Base-by-base conservation (phyloP, 2,888 invertebrate species). In the Rhaphigaster nebulosa region DNA sequence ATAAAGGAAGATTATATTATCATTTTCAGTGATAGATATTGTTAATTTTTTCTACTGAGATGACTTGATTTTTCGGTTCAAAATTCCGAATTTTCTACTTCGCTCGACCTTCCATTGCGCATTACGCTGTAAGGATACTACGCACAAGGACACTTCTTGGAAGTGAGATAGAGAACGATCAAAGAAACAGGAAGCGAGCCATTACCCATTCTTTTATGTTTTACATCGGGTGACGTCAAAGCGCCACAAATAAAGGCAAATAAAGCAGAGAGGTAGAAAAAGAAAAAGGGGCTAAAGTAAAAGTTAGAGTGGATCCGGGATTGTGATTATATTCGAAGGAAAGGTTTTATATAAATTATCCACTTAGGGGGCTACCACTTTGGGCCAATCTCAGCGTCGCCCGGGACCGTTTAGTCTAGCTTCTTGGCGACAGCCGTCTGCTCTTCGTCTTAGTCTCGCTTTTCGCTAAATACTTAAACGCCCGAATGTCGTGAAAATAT, bases 231-330 rank as follows among this genome's bases (percentile, higher is more conserved):
- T 45, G 84, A 84, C 45, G 84, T n/a, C 84, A n/a, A 50, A 50
- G 84, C 84, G 45, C 45, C 84, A 84, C 84, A 84, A 84, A 84
- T 84, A 84, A 41, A 84, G 84, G 45, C 84, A 84, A 84, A 84
- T 84, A 84, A 84, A 84, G 84, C 84, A n/a, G 84, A 84, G 45
- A 84, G 84, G 84, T 41, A 50, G 45, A 84, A 45, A 84, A 84
- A 84, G 45, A 84, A 84, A 84, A 84, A 84, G 84, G n/a, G 15
- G 45, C 45, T 84, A 50, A 84, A 45, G 84, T 84, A 84, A 84
- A 84, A 84, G 84, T 84, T 84, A 84, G 45, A 84, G 84, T 84
- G 84, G 84, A 84, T 84, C 84, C 84, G 84, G 84, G 84, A 84
- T 84, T 45, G 84, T 84, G 45, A 84, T 84, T 84, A 84, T 84